Evolutionary conservation across 2,888 invertebrate species (phyloP), one percentile per base, ranked within the genome.

Genomic region (Chloroclystis v-ata): DNA sequence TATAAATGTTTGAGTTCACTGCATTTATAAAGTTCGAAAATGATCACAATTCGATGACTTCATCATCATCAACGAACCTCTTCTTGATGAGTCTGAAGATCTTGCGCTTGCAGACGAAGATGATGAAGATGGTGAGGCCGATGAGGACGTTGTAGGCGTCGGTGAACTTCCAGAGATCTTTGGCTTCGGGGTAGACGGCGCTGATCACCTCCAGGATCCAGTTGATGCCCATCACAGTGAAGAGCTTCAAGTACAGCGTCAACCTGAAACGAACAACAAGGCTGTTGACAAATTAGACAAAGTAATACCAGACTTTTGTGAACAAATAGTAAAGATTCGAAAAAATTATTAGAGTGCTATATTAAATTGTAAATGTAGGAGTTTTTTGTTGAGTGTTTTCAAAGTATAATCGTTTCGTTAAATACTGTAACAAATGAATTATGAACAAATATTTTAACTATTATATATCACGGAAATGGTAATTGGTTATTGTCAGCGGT

Each of bases 191-290:
- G 42, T 89, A 89, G 3, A 89, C 54, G 76, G 91, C 90, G 28
- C 92, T 92, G 49, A 93, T 70, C 24, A 94, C 89, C 65, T 94
- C 93, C 76, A 92, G 85, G n/a, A 91, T 85, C 94, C 94, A 94
- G 69, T 91, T 93, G 52, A 93, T 89, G 1, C 94, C 94, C 93
- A 93, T 93, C 6, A 93, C 92, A 45, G 91, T 78, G 63, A 93
- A 91, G 12, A 94, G 75, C 67, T 94, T 94, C 52, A 93, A 59
- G 70, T 93, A 93, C 0, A 94, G 78, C 45, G 90, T 82, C 56
- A 92, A 90, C 67, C 93, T 93, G 82, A n/a, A 78, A 75, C 14
- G 28, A 12, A 38, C 12, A n/a, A 28, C 11, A 26, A n/a, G 14
- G 14, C 26, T 38, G n/a, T 33, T 26, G 37, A 37, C 12, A 37